Conservation (phyloP, 2,113 vertebrate genomes). For the Paedocypris sp. region DNA sequence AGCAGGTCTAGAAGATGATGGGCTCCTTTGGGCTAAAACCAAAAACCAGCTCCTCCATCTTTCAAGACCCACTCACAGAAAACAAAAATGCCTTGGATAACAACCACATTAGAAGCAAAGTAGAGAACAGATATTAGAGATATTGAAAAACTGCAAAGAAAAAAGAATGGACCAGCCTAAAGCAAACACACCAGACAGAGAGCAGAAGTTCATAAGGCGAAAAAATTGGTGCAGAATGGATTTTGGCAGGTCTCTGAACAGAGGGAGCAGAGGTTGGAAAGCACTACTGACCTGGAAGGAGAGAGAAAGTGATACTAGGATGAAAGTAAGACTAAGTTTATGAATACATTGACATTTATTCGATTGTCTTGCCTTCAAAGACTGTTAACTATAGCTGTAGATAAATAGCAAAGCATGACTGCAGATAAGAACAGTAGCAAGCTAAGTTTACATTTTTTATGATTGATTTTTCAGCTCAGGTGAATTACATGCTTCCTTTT, state of each 20-base stretch:
- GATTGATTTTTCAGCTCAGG: no score
- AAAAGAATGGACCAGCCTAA: slow-evolving; percentile 29
- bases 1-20: background rate
- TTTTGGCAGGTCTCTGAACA: slow-evolving; percentile 23
- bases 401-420: no score
- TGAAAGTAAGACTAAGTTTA: no score
- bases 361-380: no score
- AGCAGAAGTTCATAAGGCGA: slow-evolving; percentile 22
- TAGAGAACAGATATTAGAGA: slow-evolving; percentile 32
- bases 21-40: slow-evolving; percentile 1
- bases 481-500: no score
- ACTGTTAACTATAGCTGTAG: no score
- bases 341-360: no score
- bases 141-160: no score
- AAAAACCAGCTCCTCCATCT: slow-evolving; percentile 33
- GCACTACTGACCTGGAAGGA: slow-evolving; percentile 13
- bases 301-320: background rate
- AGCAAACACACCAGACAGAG: slow-evolving; percentile 11
- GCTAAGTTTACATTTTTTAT: no score
- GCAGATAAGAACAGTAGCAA: no score
- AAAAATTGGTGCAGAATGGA: slow-evolving; percentile 17
- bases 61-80: slow-evolving; percentile 39
- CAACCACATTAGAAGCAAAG: slow-evolving; percentile 39
- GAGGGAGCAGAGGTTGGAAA: slow-evolving; percentile 26
- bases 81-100: slow-evolving; percentile 46